phyloP scores from a whole-genome alignment of 1,140 invertebrate genomes.

The Diuraphis noxia region DNA sequence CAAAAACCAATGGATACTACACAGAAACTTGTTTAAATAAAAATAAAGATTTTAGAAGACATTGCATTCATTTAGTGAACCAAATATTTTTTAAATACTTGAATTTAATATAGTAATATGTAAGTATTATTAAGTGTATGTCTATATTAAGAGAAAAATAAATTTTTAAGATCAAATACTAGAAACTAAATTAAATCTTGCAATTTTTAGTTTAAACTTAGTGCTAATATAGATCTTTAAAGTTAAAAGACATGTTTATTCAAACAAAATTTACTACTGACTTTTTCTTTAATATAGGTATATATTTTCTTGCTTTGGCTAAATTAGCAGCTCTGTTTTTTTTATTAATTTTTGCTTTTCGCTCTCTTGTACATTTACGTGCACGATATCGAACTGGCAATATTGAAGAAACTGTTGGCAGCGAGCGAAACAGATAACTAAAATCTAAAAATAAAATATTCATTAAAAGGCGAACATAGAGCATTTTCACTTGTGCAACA shows the following conservation, averaged over 20 bases:
- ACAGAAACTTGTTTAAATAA: not conserved
- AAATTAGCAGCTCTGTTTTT: slow-evolving; percentile 52
- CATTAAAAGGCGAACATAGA: not conserved
- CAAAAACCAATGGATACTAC: not conserved
- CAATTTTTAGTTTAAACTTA: not conserved
- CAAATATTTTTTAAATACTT: not conserved
- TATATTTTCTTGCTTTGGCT: slow-evolving; percentile 38
- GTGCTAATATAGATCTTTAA: not conserved
- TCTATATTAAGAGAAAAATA: too few species aligned
- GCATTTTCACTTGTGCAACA: not conserved
- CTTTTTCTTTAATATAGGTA: slow-evolving; percentile 45
- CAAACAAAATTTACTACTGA: not conserved
- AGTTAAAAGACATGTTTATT: not conserved
- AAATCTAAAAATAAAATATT: slow-evolving; percentile 21
- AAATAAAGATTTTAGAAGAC: not conserved
- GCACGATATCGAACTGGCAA: slow-evolving; percentile 47
- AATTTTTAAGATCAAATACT: not conserved
- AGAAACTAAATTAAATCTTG: not conserved
- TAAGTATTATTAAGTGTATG: too few species aligned
- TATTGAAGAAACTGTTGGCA: slow-evolving; percentile 17
- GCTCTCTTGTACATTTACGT: slow-evolving; percentile 54
- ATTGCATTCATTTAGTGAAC: not conserved
- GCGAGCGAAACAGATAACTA: slow-evolving; percentile 1
- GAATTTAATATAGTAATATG: not conserved
- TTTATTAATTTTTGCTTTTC: slow-evolving; percentile 51